phyloP scores from a whole-genome alignment of 2,888 invertebrate species.

The Leucoptera coffeella region DNA sequence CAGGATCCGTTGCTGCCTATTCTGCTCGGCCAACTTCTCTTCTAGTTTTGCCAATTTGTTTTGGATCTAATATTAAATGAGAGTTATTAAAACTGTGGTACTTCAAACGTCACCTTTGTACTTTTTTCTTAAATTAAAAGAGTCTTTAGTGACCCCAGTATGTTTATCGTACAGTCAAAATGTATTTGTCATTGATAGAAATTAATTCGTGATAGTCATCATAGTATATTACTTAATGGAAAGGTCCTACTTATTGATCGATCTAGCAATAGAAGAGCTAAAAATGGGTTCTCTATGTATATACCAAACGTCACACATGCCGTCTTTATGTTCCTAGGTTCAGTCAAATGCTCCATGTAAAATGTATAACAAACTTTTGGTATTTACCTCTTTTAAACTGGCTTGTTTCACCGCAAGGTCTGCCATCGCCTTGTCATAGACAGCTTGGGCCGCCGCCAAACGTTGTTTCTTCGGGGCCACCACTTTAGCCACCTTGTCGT shows the following conservation, averaged over 20 bases:
- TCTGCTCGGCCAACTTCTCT: conserved; percentile 62
- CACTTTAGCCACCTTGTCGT: conserved; percentile 86
- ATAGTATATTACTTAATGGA: too few relatives aligned
- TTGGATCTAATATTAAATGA: conserved; percentile 48
- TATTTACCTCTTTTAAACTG: conserved; percentile 59
- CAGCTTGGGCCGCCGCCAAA: conserved; percentile 76
- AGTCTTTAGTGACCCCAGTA: too few relatives aligned
- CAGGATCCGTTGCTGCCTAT: conserved; percentile 61
- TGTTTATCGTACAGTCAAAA: too few relatives aligned
- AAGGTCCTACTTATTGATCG: too few relatives aligned
- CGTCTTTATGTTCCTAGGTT: neutral
- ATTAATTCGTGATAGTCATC: too few relatives aligned
- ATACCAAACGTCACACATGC: neutral
- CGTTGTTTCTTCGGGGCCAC: conserved; percentile 91
- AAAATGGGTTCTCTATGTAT: too few relatives aligned
- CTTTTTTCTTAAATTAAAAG: too few relatives aligned
- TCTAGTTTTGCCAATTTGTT: conserved; percentile 67
- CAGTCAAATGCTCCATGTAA: neutral
- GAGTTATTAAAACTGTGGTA: too few relatives aligned
- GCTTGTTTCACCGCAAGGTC: conserved; percentile 73
- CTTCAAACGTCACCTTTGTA: too few relatives aligned
- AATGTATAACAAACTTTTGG: neutral
- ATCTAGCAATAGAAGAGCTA: too few relatives aligned
- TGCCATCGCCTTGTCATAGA: conserved; percentile 67
- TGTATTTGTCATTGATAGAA: too few relatives aligned